phyloP scores from a whole-genome alignment of 30 jellyfish, hydroid and myxozoan genomes.

The Hydractinia symbiolongicarpus region DNA sequence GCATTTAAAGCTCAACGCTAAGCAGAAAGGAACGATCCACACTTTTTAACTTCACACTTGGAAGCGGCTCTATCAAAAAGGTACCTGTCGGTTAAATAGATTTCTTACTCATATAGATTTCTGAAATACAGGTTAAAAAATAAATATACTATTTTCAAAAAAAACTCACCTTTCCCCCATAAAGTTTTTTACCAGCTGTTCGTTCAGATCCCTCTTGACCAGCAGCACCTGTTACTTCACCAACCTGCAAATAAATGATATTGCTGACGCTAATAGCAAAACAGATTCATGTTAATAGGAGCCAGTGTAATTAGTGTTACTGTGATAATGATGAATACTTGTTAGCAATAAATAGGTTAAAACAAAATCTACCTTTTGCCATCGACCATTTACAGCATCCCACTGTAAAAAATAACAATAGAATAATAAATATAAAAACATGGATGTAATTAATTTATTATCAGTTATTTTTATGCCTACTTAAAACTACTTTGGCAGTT shows the following conservation, averaged over 20 bases:
- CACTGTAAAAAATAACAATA: conserved; percentile 40
- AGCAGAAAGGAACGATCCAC: too few species aligned
- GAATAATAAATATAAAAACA: neutral
- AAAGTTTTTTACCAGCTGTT: conserved; percentile 46
- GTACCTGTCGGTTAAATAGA: too few species aligned
- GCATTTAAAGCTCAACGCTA: too few species aligned
- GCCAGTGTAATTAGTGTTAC: neutral
- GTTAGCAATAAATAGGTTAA: neutral
- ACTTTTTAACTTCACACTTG: too few species aligned
- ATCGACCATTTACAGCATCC: conserved; percentile 63
- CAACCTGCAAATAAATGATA: conserved; percentile 45
- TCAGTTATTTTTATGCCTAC: neutral
- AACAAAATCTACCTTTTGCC: conserved; percentile 76
- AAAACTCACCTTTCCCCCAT: conserved; percentile 74
- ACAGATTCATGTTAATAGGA: neutral
- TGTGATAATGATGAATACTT: neutral
- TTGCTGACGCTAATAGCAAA: neutral
- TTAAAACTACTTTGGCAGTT: too few species aligned
- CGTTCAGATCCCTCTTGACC: conserved; percentile 81
- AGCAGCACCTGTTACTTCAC: conserved; percentile 97
- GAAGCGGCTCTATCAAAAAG: too few species aligned
- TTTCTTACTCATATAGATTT: neutral
- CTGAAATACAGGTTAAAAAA: neutral
- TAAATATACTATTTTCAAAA: neutral
- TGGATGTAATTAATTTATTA: neutral